Base-by-base conservation (phyloP, 64 coral and sea anemone species). In the Hydrozoanthus tunicans region DNA sequence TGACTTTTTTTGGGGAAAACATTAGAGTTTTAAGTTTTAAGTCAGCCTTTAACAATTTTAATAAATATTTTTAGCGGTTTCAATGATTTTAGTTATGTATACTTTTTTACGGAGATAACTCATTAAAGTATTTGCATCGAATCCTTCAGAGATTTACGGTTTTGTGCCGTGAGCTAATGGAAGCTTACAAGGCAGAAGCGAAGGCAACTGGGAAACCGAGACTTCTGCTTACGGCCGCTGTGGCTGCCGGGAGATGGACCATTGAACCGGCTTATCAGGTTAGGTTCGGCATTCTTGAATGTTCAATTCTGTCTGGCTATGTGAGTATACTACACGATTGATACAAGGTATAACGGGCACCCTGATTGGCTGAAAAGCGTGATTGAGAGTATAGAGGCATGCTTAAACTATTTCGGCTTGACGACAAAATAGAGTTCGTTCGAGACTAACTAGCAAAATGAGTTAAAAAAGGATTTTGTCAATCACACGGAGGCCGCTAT, bases 91-190 rank as follows among this genome's bases (percentile, higher is more conserved):
- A 53, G 11, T 9, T 23, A 77, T 3, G 43, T 77, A 6, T 14
- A 72, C 4, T 9, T 11, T 2, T 56, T 54, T 13, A 4, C 13
- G 9, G 43, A 52, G 56, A 13, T 55, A 78, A 4, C 13, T 4
- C 59, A 9, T 4, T 26, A 59, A 59, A 58, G 0, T 59, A 9
- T 6, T 6, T 58, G 9, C 59, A 3, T 9, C 70, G 17, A 79
- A 26, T 79, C 15, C 72, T 86, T 86, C 53, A 86, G 82, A 90
- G 76, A 58, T 90, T 90, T 62, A 90, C 72, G 17, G 58, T 90
- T 63, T 53, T 90, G 58, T 90, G 86, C 53, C 71, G 86, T 3
- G 73, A 90, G 51, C 27, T 90, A 43, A 62, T 20, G 13, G 86
- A 76, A 62, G 86, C 86, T 9, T 90, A 77, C 53, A 62, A 76